Base-by-base conservation (phyloP, 1,140 invertebrate species). In the Philopotamus ludificatus region DNA sequence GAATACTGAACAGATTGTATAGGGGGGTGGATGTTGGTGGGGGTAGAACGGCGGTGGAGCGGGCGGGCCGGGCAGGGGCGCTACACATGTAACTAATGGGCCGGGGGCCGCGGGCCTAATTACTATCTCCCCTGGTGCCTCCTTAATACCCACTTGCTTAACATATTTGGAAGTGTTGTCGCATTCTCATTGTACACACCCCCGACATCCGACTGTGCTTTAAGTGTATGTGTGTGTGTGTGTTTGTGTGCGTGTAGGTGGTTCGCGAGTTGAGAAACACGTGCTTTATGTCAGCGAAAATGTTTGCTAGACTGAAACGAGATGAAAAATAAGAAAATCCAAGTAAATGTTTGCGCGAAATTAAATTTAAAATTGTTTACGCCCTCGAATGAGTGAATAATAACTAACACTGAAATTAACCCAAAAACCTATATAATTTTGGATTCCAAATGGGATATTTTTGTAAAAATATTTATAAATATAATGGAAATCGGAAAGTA, bases 81-180 rank as follows among this genome's bases (percentile, higher is more conserved):
- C 66, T 67, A 61, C 66, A 68, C 57, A 68, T 65, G 66, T 44
- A 61, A 63, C 66, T 68, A 68, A 68, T 68, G 66, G 66, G 44
- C 20, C 62, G 10, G 62, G 57, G 41, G 55, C 18, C 53, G 16
- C 7, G 39, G 39, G 61, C 61, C 62, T 68, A 68, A 68, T 68
- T 68, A 68, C 66, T 63, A 61, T 58, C 66, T 58, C 55, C 55
- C 55, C 55, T 39, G 55, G 55, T 44, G 34, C 55, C 55, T 58
- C 55, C 41, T 58, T 58, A 58, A 58, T 58, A 58, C 55, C 55
- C 55, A 58, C 55, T 58, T 58, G 55, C 55, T 58, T 58, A 58
- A 58, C 55, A 58, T 58, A 58, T 58, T 58, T 39, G 39, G 39
- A 58, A 58, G 55, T 58, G n/a, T n/a, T n/a, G 55, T 45, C 51